Conservation (phyloP, 2,113 vertebrate genomes). For the Eulemur rufifrons region DNA sequence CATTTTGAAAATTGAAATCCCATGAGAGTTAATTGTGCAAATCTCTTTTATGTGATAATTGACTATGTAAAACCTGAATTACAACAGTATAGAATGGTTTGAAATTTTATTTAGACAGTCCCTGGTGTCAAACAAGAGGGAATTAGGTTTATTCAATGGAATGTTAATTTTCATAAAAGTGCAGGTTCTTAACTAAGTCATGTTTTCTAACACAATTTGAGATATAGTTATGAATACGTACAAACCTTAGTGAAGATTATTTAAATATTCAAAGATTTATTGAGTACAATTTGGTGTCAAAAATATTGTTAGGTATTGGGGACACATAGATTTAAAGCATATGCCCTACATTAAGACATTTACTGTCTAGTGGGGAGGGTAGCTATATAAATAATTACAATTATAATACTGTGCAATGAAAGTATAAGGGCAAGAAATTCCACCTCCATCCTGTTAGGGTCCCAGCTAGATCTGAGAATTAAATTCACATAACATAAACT, state of each 20-base stretch:
- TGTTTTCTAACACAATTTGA: neutral
- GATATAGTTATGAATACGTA: neutral
- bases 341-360: neutral
- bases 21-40: neutral
- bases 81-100: neutral
- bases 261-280: neutral
- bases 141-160: neutral
- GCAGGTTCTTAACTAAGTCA: neutral
- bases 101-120: neutral
- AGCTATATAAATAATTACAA: neutral
- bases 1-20: constrained; percentile 11
- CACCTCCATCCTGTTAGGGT: neutral
- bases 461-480: neutral
- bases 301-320: neutral
- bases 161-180: constrained; percentile 39
- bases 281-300: neutral
- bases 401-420: neutral
- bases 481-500: neutral
- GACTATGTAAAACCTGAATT: neutral
- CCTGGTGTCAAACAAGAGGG: neutral
- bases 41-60: constrained; percentile 8
- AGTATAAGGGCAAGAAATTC: neutral
- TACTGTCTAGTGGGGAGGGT: neutral
- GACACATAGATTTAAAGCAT: neutral
- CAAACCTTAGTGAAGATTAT: neutral